phyloP scores from a whole-genome alignment of 2,888 invertebrate genomes.

The Dorcus hopei region DNA sequence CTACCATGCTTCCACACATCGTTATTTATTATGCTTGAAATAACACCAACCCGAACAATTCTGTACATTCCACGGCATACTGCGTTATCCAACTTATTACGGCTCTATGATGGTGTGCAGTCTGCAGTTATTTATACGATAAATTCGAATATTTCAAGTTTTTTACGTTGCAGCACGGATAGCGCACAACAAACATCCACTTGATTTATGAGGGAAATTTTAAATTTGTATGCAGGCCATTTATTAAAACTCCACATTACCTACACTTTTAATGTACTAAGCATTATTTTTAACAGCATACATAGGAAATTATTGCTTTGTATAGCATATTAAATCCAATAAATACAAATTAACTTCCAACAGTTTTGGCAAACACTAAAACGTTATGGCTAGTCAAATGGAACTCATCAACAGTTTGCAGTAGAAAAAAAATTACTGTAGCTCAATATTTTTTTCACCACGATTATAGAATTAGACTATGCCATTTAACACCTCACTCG shows the following conservation, averaged over 20 bases:
- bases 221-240: constrained; percentile 2
- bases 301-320: no score
- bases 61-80: background rate
- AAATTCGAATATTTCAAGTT: constrained; percentile 2
- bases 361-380: no score
- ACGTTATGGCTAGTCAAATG: no score
- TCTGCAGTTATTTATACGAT: constrained; percentile 3
- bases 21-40: background rate
- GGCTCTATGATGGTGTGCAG: background rate
- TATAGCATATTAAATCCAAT: no score
- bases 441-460: no score
- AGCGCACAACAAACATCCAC: background rate
- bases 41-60: background rate
- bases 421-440: no score
- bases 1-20: background rate
- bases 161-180: background rate
- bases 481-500: no score
- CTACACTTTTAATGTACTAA: background rate
- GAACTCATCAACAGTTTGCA: no score
- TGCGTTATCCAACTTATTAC: background rate
- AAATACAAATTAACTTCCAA: no score
- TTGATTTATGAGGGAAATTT: constrained; percentile 1
- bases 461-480: no score
- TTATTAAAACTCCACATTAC: background rate
- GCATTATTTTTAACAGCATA: no score